A percentile compares a stretch with the other conserved stretches of the same genome.
Evolutionary conservation across 2,797 vertebrate genomes (phyloP).

Genomic region (Strix occidentalis): DNA sequence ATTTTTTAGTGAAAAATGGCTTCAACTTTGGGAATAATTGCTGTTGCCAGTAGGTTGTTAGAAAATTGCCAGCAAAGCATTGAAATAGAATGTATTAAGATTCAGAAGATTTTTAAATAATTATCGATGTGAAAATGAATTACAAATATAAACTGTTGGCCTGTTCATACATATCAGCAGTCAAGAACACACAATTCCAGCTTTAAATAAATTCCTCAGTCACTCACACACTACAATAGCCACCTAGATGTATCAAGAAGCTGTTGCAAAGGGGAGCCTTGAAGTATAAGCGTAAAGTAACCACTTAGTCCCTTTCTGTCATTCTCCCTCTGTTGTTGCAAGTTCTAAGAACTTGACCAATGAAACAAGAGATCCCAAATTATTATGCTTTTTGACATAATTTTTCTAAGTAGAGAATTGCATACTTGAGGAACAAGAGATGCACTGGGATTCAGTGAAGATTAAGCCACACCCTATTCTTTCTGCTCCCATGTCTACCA

Average conservation of each 20-base stretch:
- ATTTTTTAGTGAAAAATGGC: constrained; percentile 2
- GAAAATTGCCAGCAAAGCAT: not conserved
- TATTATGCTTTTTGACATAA: not conserved
- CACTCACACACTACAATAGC: not conserved
- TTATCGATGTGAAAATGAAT: not conserved
- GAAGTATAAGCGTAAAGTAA: not conserved
- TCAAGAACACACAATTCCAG: not conserved
- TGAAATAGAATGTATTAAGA: not conserved
- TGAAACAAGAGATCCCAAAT: not conserved
- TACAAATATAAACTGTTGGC: not conserved
- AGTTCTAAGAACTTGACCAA: not conserved
- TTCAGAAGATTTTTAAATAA: not conserved
- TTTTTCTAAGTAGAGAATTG: not conserved
- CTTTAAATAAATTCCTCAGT: not conserved
- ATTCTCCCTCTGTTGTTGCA: not conserved
- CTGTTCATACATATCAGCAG: not conserved
- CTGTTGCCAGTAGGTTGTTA: not conserved
- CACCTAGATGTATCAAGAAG: not conserved
- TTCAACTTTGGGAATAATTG: not conserved
- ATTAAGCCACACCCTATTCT: not conserved
- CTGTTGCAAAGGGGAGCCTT: not conserved
- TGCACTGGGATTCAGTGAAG: not conserved
- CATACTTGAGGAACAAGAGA: not conserved
- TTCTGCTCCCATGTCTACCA: not conserved
- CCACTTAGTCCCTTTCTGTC: not conserved